Conservation (phyloP, 64 coral and sea anemone species). For the Montipora foliosa region DNA sequence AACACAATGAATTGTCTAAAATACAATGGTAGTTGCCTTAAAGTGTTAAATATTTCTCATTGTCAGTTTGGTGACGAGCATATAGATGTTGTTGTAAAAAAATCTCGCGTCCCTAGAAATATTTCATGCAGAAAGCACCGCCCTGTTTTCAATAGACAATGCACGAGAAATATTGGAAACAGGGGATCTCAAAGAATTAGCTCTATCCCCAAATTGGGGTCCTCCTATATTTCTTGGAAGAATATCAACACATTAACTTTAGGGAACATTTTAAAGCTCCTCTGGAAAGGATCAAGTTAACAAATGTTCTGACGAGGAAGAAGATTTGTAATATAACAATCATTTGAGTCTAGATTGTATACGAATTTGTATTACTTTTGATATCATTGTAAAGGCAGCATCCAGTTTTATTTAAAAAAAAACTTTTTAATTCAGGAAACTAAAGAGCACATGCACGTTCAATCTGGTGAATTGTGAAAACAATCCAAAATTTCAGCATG, state of each 20-base stretch:
- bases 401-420: slow-evolving; percentile 83
- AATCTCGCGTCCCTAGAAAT: slow-evolving; percentile 63
- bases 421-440: slow-evolving; percentile 72
- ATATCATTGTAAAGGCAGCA: slow-evolving; percentile 79
- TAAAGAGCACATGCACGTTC: slow-evolving; percentile 79
- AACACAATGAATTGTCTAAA: slow-evolving; percentile 68
- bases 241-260: slow-evolving; percentile 71
- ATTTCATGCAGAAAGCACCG: slow-evolving; percentile 66
- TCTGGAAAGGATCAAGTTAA: slow-evolving; percentile 67
- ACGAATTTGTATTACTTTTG: slow-evolving; percentile 84
- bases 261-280: slow-evolving; percentile 65
- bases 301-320: slow-evolving; percentile 68
- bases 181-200: slow-evolving; percentile 65
- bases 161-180: slow-evolving; percentile 74
- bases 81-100: slow-evolving; percentile 69
- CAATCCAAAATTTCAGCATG: slow-evolving; percentile 78
- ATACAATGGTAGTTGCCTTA: slow-evolving; percentile 62
- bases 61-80: slow-evolving; percentile 76
- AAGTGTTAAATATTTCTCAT: slow-evolving; percentile 69
- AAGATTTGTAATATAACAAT: slow-evolving; percentile 86
- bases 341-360: slow-evolving; percentile 82
- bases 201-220: slow-evolving; percentile 69
- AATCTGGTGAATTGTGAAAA: slow-evolving; percentile 83
- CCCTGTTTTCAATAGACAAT: slow-evolving; percentile 68
- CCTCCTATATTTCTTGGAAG: slow-evolving; percentile 68